Evolutionary conservation across 2,888 invertebrate genomes (phyloP), one percentile per base, ranked within the genome.

Genomic region (Lasioglossum vierecki): DNA sequence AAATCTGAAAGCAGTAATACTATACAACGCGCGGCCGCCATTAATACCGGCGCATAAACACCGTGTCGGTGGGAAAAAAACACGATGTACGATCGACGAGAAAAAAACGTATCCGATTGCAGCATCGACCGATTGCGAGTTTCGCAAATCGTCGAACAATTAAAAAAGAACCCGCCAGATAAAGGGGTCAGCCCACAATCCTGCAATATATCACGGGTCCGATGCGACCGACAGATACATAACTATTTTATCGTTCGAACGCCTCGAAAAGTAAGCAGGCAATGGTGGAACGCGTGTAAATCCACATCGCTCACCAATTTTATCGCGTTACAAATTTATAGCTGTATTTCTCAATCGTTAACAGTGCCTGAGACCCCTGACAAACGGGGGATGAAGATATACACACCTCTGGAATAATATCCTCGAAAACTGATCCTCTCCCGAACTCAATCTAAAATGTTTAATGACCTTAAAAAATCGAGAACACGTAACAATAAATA

Each of bases 251-350:
- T 75, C 75, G 75, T 63, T 11, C 22, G 30, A 63, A 22, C 63
- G 84, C 84, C 76, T 76, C 63, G 6, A 63, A 76, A 63, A 46
- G 76, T 66, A 66, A 76, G 85, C 82, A 80, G 89, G 74, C 79
- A 77, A 77, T 84, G 83, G 84, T 80, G 85, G 85, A 88, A 84
- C 82, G 80, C 44, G 15, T 76, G 75, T 44, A 44, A 46, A 76
- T 76, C 76, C 63, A 26, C 76, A 63, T 63, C 30, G 22, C 63
- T 6, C 30, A 2, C 18, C 46, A 57, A 63, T 46, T 63, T 46
- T 46, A 53, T 76, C 30, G 60, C 26, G 15, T 71, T 6, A n/a
- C 71, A 44, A 71, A 39, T 66, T 66, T 66, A 26, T 35, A 35
- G 30, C 26, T 30, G 11, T 35, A 15, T 66, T 66, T 66, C 30